phyloP scores from a whole-genome alignment of 1,140 invertebrate genomes.

The Euwallacea similis region DNA sequence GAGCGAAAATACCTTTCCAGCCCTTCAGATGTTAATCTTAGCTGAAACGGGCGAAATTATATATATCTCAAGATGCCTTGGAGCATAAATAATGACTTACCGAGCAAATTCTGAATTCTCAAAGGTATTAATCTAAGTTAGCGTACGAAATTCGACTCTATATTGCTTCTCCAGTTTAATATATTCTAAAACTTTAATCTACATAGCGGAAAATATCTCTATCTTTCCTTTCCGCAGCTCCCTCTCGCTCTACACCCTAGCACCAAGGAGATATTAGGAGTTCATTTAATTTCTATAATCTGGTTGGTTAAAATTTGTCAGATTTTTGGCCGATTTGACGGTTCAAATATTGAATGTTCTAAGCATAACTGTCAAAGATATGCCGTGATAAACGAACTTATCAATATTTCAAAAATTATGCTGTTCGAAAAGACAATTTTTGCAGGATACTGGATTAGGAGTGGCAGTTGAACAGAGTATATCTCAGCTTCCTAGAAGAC shows the following conservation, averaged over 20 bases:
- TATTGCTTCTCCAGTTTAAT: slow-evolving; percentile 42
- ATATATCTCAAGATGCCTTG: slow-evolving; percentile 40
- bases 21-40: slow-evolving; percentile 37
- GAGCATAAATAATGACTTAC: slow-evolving; percentile 44
- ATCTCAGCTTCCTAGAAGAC: slow-evolving; percentile 23
- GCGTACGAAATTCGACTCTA: slow-evolving; percentile 43
- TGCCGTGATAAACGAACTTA: no score
- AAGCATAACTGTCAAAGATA: no score
- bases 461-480: slow-evolving; percentile 10
- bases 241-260: slow-evolving; percentile 13
- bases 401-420: no score
- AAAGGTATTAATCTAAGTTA: slow-evolving; percentile 46
- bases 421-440: no score
- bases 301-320: no score
- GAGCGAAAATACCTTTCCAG: slow-evolving; percentile 23
- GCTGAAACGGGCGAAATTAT: slow-evolving; percentile 37
- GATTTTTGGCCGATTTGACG: no score
- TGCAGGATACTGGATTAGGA: not conserved
- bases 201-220: slow-evolving; percentile 35
- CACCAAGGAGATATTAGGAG: no score
- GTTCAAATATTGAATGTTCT: no score
- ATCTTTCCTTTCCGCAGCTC: slow-evolving; percentile 27
- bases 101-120: slow-evolving; percentile 38
- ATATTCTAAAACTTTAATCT: slow-evolving; percentile 44
- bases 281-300: no score